phyloP scores from a whole-genome alignment of 2,113 vertebrate genomes.

The Xerus inauris region DNA sequence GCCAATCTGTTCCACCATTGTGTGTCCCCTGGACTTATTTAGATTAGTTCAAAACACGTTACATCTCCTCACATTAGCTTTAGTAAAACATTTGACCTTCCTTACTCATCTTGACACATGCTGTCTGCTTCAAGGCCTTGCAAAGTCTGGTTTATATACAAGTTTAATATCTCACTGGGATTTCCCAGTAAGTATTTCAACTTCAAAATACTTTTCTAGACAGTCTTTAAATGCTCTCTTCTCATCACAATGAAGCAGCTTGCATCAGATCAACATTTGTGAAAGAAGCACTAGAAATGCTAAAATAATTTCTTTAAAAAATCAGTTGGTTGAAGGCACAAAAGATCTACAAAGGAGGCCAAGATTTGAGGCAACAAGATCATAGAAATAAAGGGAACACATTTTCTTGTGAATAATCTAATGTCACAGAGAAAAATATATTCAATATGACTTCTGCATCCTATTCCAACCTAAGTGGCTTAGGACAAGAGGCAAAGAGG shows the following conservation, averaged over 20 bases:
- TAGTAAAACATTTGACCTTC: neutral
- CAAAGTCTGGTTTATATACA: neutral
- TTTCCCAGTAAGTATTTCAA: neutral
- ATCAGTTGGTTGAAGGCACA: neutral
- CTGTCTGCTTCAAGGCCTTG: neutral
- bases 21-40: neutral
- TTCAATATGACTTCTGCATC: neutral
- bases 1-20: neutral
- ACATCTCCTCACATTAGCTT: neutral
- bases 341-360: neutral
- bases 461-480: neutral
- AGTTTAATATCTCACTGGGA: neutral
- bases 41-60: neutral
- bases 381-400: neutral
- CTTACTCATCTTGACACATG: neutral
- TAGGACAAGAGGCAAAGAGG: neutral
- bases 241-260: neutral
- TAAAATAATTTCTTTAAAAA: neutral
- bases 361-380: neutral
- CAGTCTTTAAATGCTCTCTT: neutral
- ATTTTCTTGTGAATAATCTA: neutral
- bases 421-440: neutral
- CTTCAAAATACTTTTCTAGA: neutral
- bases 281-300: neutral
- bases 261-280: neutral